Percentiles rank a stretch among this genome's conserved stretches.
Evolutionary conservation across 1,140 invertebrate species (phyloP).

Genomic region (Zaprionus davidi): DNA sequence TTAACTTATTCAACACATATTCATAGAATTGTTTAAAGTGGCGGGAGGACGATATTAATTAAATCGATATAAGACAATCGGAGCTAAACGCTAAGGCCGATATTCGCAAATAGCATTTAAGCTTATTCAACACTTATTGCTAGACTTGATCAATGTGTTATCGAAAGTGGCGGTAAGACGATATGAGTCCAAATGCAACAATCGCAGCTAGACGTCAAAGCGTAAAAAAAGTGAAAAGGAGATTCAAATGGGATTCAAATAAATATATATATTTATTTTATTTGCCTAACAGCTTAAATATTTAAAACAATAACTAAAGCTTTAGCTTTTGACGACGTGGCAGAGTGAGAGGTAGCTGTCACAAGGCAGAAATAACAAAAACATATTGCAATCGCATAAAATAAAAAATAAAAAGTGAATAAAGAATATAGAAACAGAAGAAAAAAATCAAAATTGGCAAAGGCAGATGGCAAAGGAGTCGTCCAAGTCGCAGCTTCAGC

Average conservation of each 20-base stretch:
- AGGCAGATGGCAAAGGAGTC: slow-evolving; percentile 1
- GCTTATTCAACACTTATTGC: too few species aligned
- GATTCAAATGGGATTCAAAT: not conserved
- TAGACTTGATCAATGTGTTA: too few species aligned
- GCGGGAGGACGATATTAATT: too few species aligned
- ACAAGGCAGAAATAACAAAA: slow-evolving; percentile 1
- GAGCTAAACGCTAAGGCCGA: too few species aligned
- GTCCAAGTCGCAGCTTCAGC: slow-evolving; percentile 3
- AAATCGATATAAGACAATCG: too few species aligned
- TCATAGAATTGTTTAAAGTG: too few species aligned
- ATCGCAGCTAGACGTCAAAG: too few species aligned
- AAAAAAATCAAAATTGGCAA: slow-evolving; percentile 22
- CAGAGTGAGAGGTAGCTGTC: not conserved
- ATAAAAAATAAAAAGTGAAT: slow-evolving; percentile 9
- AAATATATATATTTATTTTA: too few species aligned
- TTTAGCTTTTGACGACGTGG: not conserved
- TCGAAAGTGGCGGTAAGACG: too few species aligned
- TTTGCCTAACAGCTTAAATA: not conserved
- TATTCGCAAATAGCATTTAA: too few species aligned
- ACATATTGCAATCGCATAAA: slow-evolving; percentile 15
- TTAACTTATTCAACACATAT: too few species aligned
- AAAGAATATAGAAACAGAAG: not conserved
- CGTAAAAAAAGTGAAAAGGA: not conserved
- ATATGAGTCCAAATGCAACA: too few species aligned
- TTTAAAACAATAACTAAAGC: not conserved